phyloP scores from a whole-genome alignment of 2,113 vertebrate genomes.

The Gasterosteus nipponicus region DNA sequence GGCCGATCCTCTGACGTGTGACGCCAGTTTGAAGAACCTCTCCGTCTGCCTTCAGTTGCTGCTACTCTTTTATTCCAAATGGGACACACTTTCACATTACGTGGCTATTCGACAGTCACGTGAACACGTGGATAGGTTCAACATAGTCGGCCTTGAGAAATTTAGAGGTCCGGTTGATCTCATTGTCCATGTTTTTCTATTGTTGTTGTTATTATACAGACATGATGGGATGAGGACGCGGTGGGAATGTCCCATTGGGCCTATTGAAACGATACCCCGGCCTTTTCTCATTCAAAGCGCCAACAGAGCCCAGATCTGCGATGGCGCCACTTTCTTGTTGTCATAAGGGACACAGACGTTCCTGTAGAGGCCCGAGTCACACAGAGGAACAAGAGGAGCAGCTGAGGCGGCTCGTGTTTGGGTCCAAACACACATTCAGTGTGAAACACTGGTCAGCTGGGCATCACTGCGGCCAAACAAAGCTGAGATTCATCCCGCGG shows the following conservation, averaged over 20 bases:
- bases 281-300: slow-evolving; percentile 3
- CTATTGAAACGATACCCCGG: background rate
- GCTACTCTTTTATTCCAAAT: background rate
- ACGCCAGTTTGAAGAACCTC: no score
- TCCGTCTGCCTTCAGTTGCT: background rate
- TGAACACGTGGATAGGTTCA: background rate
- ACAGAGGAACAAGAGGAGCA: background rate
- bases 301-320: background rate
- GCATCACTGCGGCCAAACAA: slow-evolving; percentile 52
- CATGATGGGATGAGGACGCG: background rate
- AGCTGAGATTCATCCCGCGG: slow-evolving; percentile 53
- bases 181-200: background rate
- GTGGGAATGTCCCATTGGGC: background rate
- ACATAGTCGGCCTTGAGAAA: background rate
- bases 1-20: slow-evolving; percentile 12
- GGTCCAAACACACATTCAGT: slow-evolving; percentile 25
- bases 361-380: background rate
- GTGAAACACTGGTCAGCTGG: slow-evolving; percentile 28
- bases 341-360: slow-evolving; percentile 2
- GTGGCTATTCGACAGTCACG: background rate
- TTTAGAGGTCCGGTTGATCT: background rate
- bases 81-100: background rate
- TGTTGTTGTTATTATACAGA: slow-evolving; percentile 1
- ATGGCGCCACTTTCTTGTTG: background rate
- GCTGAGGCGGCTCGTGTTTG: slow-evolving; percentile 10